phyloP scores from a whole-genome alignment of 2,797 vertebrate species.

The Falco columbarius region DNA sequence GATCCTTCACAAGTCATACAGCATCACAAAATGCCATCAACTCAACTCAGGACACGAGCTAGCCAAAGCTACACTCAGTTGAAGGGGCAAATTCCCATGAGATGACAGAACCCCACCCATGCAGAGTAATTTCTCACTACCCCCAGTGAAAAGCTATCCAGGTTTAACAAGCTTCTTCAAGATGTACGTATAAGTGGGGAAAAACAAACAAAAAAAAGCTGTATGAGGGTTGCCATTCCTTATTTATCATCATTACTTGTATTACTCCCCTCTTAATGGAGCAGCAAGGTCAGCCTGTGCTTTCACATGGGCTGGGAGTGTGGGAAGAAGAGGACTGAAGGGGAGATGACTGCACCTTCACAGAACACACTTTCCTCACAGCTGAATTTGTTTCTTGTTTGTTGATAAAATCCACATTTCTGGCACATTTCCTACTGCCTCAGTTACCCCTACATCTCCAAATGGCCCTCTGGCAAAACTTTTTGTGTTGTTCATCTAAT shows the following conservation, averaged over 20 bases:
- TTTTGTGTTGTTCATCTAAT: rapidly evolving
- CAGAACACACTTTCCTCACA: neutral
- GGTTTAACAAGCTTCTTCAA: neutral
- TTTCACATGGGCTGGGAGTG: rapidly evolving
- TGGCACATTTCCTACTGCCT: neutral
- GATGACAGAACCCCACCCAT: neutral
- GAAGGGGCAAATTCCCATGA: neutral
- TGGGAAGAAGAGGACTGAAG: neutral
- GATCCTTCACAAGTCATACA: neutral
- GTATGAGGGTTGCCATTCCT: neutral
- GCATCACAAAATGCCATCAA: neutral
- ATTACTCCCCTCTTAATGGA: rapidly evolving
- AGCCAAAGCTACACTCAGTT: neutral
- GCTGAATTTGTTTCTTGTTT: neutral
- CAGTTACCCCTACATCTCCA: neutral
- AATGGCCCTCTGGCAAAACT: neutral
- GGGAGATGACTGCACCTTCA: neutral
- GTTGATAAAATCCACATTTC: neutral
- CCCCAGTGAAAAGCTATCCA: neutral
- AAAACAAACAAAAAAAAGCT: rapidly evolving
- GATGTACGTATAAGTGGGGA: rapidly evolving
- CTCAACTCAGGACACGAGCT: neutral
- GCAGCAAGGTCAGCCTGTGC: neutral
- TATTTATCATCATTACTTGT: neutral
- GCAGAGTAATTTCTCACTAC: neutral